Conservation (phyloP, 2,888 invertebrate species). For the Monopis laevigella region DNA sequence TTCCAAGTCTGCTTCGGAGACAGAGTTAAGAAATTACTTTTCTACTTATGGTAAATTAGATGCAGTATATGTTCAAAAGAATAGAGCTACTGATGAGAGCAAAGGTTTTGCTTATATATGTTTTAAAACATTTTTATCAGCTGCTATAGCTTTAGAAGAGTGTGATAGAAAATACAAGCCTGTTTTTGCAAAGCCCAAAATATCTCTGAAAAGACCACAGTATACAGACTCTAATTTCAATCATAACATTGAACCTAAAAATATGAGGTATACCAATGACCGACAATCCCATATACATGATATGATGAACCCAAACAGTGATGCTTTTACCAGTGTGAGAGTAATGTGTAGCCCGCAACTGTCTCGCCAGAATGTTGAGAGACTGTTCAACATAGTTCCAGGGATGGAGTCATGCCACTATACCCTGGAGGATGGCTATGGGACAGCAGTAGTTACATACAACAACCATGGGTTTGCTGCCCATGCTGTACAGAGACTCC, state of each 20-base stretch:
- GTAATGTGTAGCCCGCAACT: slow-evolving; percentile 77
- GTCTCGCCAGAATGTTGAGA: slow-evolving; percentile 82
- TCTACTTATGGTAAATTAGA: slow-evolving; percentile 86
- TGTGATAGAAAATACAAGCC: slow-evolving; percentile 88
- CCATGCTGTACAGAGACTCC: slow-evolving; percentile 84
- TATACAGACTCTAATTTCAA: no score
- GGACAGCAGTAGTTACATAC: slow-evolving; percentile 44
- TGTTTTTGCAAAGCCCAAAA: slow-evolving; percentile 90
- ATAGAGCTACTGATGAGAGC: slow-evolving; percentile 79
- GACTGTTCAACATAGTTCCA: slow-evolving; percentile 88
- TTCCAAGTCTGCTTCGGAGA: slow-evolving; percentile 79
- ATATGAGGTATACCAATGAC: background rate
- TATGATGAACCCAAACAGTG: background rate
- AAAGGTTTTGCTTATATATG: slow-evolving; percentile 93
- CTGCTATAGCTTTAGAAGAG: slow-evolving; percentile 88
- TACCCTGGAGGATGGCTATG: slow-evolving; percentile 58
- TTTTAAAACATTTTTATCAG: slow-evolving; percentile 80
- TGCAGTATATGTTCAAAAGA: slow-evolving; percentile 80
- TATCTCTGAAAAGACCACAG: slow-evolving; percentile 44
- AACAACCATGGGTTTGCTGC: slow-evolving; percentile 40
- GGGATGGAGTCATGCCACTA: slow-evolving; percentile 49
- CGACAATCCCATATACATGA: background rate
- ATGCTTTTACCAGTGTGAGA: slow-evolving; percentile 41
- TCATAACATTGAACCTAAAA: background rate
- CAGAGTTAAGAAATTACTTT: slow-evolving; percentile 83